Evolutionary conservation across 2,888 invertebrate species (phyloP), one percentile per base, ranked within the genome.

Genomic region (Euproctis similis): DNA sequence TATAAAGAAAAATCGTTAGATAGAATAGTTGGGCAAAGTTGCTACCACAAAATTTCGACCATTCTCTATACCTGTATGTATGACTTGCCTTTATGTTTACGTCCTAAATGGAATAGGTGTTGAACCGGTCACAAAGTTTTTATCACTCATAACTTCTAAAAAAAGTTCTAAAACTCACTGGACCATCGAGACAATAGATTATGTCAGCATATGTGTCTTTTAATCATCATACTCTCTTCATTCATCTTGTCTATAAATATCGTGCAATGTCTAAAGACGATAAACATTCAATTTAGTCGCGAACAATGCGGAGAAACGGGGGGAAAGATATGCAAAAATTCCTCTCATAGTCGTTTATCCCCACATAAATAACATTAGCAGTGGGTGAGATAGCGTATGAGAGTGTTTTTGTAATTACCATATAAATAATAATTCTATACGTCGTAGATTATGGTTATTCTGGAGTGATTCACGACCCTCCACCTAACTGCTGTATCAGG

Each of bases 361-460:
- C 61, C 63, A 46, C 74, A 78, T 82, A 81, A 82, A 81, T 81
- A 76, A 80, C 76, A 73, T 78, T 75, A 78, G 62, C 52, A 21
- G 27, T 53, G 46, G 51, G 65, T 51, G 62, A 69, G 80, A 75
- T 77, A 71, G 64, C 74, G 70, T 66, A 67, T 70, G 73, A 59
- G 76, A 73, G 76, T 74, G 77, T 78, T 73, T 75, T 78, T 74
- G 82, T 82, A 84, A 84, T 84, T 82, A 84, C 82, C 74, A 68
- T 84, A 84, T 84, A 84, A 82, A 84, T 84, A 84, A 84, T 84
- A 72, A 84, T 82, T 77, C 67, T 54, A 58, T 33, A 55, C 55
- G 62, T 50, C 75, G 69, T 77, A 84, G 82, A 84, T 84, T 82
- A 82, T 66, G 55, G 68, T 73, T 72, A 71, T 49, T 63, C 55